A percentile compares a stretch with the other conserved stretches of the same genome.
These are phyloP conservation scores for Trachymyrmex cornetzi DNA, from an alignment of 1,140 invertebrate species.

Conservation along the genomic window DNA sequence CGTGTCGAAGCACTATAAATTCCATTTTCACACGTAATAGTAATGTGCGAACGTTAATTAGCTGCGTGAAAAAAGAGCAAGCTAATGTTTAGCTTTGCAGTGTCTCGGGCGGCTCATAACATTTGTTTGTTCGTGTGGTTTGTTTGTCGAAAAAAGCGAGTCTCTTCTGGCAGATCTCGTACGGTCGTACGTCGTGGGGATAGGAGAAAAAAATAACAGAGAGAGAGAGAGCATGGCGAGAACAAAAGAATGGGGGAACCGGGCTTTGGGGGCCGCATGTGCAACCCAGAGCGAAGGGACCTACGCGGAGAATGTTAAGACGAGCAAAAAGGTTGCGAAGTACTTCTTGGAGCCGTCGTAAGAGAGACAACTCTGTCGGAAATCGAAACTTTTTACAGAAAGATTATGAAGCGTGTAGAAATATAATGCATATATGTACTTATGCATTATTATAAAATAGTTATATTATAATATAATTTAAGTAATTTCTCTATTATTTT, in stretches of 20 bases:
- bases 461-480: background rate
- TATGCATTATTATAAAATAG: background rate
- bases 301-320: slow-evolving; percentile 65
- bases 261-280: slow-evolving; percentile 57
- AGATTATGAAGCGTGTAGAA: background rate
- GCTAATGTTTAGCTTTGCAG: slow-evolving; percentile 8
- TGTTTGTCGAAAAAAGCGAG: slow-evolving; percentile 40
- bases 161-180: slow-evolving; percentile 37
- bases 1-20: background rate
- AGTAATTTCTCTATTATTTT: background rate
- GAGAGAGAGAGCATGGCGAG: slow-evolving; percentile 4
- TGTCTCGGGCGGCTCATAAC: slow-evolving; percentile 48
- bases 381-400: slow-evolving; percentile 1
- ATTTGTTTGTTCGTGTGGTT: slow-evolving; percentile 33
- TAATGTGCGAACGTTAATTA: slow-evolving; percentile 64
- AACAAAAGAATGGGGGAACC: slow-evolving; percentile 35
- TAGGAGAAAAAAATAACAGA: slow-evolving; percentile 46
- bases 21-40: slow-evolving; percentile 30
- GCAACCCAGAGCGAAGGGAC: slow-evolving; percentile 58
- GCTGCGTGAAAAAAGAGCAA: slow-evolving; percentile 39
- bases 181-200: background rate
- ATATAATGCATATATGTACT: background rate
- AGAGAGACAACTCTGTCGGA: slow-evolving; percentile 1
- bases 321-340: slow-evolving; percentile 38
- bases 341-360: background rate